Conservation (phyloP, 2,797 vertebrate species). For the Anguilla pacifica region DNA sequence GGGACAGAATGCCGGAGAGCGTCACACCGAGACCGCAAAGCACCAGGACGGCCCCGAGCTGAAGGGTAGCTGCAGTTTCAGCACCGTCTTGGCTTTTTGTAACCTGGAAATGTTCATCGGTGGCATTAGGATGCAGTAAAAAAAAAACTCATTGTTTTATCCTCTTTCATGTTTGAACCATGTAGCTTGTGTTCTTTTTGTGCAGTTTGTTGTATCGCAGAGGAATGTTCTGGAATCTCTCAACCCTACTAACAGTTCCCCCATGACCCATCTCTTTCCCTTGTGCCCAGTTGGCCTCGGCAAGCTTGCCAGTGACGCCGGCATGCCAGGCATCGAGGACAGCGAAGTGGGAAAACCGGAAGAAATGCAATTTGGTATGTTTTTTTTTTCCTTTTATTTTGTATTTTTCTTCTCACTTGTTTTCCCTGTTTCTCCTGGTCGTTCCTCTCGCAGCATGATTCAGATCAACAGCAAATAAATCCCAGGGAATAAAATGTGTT, state of each 20-base stretch:
- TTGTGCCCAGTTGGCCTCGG: constrained; percentile 76
- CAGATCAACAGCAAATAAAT: neutral
- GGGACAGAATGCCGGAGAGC: constrained; percentile 56
- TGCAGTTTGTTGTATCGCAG: neutral
- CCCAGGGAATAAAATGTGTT: neutral
- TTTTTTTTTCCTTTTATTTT: neutral
- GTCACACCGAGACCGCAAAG: constrained; percentile 64
- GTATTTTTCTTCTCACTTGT: neutral
- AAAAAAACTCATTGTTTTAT: neutral
- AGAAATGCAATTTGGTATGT: constrained; percentile 82
- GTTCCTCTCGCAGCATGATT: neutral
- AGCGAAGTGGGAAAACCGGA: constrained; percentile 89
- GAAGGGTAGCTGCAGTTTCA: constrained; percentile 63
- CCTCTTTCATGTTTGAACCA: neutral
- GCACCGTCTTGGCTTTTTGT: neutral
- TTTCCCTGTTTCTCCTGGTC: neutral
- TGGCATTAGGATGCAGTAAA: neutral
- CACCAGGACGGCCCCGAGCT: constrained; percentile 56
- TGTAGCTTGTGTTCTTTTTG: neutral
- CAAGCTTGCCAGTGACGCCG: constrained; percentile 90
- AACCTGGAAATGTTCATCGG: neutral
- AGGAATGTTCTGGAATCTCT: neutral
- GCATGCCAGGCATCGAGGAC: constrained; percentile 98
- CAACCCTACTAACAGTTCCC: neutral
- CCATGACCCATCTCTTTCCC: neutral